Evolutionary conservation across 2,797 vertebrate genomes (phyloP), one percentile per base, ranked within the genome.

Genomic region (Semaprochilodus insignis): DNA sequence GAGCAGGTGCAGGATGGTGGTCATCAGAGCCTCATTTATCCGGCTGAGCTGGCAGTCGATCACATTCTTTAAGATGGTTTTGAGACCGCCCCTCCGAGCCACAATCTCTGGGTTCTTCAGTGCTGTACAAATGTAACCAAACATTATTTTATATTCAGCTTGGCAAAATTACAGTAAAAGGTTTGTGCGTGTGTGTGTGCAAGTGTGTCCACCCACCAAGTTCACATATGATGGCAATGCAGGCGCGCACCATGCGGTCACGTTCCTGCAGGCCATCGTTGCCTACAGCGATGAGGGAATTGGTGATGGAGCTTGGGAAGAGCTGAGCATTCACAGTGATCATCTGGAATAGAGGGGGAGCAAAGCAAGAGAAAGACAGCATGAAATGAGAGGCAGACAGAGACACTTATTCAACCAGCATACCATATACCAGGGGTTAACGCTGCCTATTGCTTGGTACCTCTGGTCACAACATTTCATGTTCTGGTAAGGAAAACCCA

Each of bases 1-100:
- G 92, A 99, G 97, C 52, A 99, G 96, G 91, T 99, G 98, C 82
- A 99, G 96, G 90, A 99, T 94, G 87, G 98, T 99, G 91, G 98
- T 99, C 94, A 99, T 98, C 72, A 99, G 94, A 81, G 98, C 98
- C 93, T 99, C 98, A 57, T 99, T 99, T 95, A 99, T 99, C 89
- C 98, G 96, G 90, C 97, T 99, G 92, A 99, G 94, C 77, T 99
- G 98, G 92, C 97, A 99, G 92, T 99, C 98, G 25, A 99, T 98
- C 85, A 99, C 98, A 81, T 96, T 99, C 95, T 99, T 99, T 81
- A 99, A 92, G 90, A 99, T 98, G 88, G 98, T 99, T 93, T 97
- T 97, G 82, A 99, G 95, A 59, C 98, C 98, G 72, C 98, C 98
- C 8, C 97, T 93, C 91, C 96, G 96, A 80, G 98, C 98, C 90